Evolutionary conservation across 2,113 vertebrate genomes (phyloP), one percentile per base, ranked within the genome.

Genomic region (Carassius auratus): DNA sequence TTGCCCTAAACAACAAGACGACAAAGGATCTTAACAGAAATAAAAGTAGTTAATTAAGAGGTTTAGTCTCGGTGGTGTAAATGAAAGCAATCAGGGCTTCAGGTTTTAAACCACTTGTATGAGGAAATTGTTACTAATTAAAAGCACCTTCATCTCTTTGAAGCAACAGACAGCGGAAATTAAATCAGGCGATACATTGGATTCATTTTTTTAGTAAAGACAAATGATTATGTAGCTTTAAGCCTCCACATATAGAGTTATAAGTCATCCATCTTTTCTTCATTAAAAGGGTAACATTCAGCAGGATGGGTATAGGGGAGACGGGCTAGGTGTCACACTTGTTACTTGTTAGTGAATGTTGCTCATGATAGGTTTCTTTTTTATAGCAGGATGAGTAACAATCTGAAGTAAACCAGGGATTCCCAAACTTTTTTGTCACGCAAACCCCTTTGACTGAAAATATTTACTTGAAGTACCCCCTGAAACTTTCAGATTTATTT

Each of bases 141-240:
- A 59, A 74, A 36, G 42, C n/a, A 83, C 26, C 78, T 68, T 83
- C 61, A 87, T 73, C 50, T 48, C 64, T 88, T 78, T 84, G 68
- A 89, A 74, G 81, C 83, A n/a, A 21, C 10, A 48, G 52, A 57
- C 15, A 8, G n/a, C 33, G 64, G 45, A 77, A 86, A 83, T 86
- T 76, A 76, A 83, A 83, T 33, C 8, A 30, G 62, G 21, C 26
- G 15, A 79, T 62, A 52, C 21, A 3, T 12, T 36, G 10, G 19
- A 12, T 30, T 79, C 13, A 4, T 42, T 62, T 62, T 45, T 62
- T 26, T 45, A 45, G 36, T n/a, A 45, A 42, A 79, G 57, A 45
- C 77, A 45, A 62, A 79, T 9, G 5, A 45, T 79, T 15, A 38
- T 61, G 76, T n/a, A 38, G 76, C 33, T 38, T 62, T 61, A 62